These are phyloP conservation scores for Alexandromys fortis DNA, from an alignment of 2,113 vertebrate species.

Conservation along the genomic window DNA sequence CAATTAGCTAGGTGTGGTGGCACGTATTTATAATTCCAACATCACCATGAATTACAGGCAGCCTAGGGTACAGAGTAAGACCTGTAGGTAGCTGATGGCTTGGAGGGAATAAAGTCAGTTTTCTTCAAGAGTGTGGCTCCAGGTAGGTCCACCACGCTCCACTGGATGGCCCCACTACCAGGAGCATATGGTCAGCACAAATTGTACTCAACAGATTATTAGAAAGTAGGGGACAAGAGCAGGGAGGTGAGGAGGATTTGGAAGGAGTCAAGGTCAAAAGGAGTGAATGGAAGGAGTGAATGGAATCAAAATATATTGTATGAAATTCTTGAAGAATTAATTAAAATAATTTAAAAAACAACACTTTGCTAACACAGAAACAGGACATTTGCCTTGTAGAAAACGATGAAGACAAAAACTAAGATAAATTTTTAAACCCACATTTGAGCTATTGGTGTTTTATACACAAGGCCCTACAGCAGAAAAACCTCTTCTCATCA, in stretches of 20 bases:
- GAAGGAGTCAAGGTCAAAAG: too few species aligned
- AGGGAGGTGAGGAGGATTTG: too few species aligned
- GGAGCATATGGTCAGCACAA: neutral
- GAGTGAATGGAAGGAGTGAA: too few species aligned
- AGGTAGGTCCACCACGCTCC: neutral
- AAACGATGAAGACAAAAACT: conserved; percentile 12
- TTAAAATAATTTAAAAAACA: neutral
- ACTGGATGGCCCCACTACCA: neutral
- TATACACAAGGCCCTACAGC: neutral
- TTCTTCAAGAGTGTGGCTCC: neutral
- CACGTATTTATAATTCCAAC: neutral
- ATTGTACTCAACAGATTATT: neutral
- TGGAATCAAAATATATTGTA: too few species aligned
- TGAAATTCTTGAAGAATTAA: neutral
- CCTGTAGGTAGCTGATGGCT: neutral
- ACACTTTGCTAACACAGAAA: neutral
- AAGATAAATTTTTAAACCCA: neutral
- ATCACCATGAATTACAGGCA: neutral
- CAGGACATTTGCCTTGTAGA: neutral
- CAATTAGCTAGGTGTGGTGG: neutral
- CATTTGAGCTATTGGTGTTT: neutral
- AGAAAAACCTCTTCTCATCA: too few species aligned
- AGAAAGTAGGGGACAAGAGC: neutral
- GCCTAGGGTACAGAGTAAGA: neutral
- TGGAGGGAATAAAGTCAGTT: neutral